A percentile compares a stretch with the other conserved stretches of the same genome.
phyloP scores from a whole-genome alignment of 2,113 vertebrate genomes.

The Glaucidium brasilianum region DNA sequence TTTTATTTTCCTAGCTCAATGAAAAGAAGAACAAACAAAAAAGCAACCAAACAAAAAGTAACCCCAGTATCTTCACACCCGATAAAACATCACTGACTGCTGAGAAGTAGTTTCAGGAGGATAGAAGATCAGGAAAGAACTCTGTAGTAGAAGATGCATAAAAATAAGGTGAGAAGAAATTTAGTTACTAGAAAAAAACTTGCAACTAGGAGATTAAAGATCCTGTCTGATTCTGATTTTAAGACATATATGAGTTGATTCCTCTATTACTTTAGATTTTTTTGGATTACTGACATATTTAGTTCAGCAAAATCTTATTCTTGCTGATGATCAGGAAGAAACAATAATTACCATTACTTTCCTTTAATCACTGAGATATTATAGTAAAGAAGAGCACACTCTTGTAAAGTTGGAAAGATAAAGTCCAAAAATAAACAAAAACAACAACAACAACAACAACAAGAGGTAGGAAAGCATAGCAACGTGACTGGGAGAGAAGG shows the following conservation, averaged over 20 bases:
- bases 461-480: not conserved
- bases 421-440: not conserved
- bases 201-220: not conserved
- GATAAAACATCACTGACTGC: not conserved
- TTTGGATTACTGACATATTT: not conserved
- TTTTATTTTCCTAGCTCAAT: not conserved
- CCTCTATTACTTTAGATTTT: not conserved
- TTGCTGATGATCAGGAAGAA: not conserved
- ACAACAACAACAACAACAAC: not conserved
- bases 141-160: not conserved
- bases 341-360: not conserved
- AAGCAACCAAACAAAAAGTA: not conserved
- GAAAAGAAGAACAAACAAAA: not conserved
- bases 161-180: not conserved
- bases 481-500: not conserved
- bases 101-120: not conserved
- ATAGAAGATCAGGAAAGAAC: not conserved
- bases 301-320: not conserved
- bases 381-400: not conserved
- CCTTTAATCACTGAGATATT: not conserved
- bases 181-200: not conserved
- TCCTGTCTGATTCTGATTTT: not conserved
- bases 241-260: not conserved
- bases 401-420: not conserved
- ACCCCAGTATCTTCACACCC: not conserved